These are phyloP conservation scores for Parapsyche elsis DNA, from an alignment of 1,140 invertebrate genomes.

Conservation along the genomic window DNA sequence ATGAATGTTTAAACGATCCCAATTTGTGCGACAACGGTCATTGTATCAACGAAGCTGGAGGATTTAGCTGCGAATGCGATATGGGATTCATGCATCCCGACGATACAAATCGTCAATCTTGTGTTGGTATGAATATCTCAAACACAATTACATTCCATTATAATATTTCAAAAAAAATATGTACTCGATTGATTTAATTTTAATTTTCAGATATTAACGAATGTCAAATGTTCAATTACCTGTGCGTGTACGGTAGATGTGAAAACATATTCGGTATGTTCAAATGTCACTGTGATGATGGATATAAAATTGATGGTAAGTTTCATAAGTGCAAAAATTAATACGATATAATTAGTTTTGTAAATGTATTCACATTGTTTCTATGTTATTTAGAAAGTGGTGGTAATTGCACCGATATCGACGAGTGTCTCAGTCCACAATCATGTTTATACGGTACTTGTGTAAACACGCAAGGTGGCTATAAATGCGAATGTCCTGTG, in stretches of 20 bases:
- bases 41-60: conserved; percentile 86
- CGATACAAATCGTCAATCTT: conserved; percentile 68
- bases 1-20: conserved; percentile 86
- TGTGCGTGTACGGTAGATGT: conserved; percentile 88
- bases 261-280: conserved; percentile 92
- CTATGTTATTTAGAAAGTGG: conserved; percentile 58
- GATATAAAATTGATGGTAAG: conserved; percentile 80
- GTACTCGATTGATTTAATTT: conserved; percentile 10
- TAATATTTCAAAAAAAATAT: conserved; percentile 21
- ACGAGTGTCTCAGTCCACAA: conserved; percentile 83
- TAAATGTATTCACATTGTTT: not conserved
- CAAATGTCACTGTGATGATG: conserved; percentile 85
- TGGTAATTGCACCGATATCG: conserved; percentile 76
- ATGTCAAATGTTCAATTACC: conserved; percentile 84
- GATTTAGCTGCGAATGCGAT: conserved; percentile 87
- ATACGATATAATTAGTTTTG: not conserved
- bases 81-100: conserved; percentile 82
- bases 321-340: not conserved
- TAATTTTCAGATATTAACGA: conserved; percentile 75
- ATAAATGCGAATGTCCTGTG: conserved; percentile 84
- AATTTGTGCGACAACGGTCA: conserved; percentile 75
- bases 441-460: conserved; percentile 76
- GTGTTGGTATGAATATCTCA: conserved; percentile 68
- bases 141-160: conserved; percentile 25
- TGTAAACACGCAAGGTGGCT: conserved; percentile 84